A percentile compares a stretch with the other conserved stretches of the same genome.
Evolutionary conservation across 2,888 invertebrate species (phyloP).

Genomic region (Leuctra nigra): DNA sequence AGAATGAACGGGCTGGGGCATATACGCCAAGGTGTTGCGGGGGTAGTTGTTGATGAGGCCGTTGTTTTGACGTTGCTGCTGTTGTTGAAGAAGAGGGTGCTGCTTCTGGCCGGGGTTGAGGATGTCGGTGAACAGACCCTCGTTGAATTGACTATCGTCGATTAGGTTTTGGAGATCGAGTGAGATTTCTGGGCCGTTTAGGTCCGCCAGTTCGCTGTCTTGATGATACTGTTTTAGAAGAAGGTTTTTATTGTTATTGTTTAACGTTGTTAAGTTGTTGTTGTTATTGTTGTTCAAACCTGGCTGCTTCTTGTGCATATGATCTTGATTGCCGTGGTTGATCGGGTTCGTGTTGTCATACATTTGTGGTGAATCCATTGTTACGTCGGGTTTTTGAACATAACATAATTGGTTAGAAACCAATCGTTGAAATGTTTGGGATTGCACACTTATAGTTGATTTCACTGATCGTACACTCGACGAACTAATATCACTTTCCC

Average conservation of each 20-base stretch:
- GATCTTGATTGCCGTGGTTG: conserved; percentile 48
- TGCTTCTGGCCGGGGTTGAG: conserved; percentile 43
- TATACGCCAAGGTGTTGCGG: conserved; percentile 74
- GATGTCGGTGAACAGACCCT: conserved; percentile 80
- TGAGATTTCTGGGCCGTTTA: conserved; percentile 88
- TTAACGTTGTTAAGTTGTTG: conserved; percentile 25
- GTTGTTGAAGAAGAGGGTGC: conserved; percentile 29
- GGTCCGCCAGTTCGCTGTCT: conserved; percentile 71
- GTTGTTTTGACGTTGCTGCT: conserved; percentile 32
- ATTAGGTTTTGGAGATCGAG: conserved; percentile 88
- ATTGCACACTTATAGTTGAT: not conserved
- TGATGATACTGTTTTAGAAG: conserved; percentile 58
- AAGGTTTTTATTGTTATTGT: conserved; percentile 36
- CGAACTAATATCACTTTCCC: conserved; percentile 23
- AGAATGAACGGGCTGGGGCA: conserved; percentile 88
- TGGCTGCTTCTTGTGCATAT: conserved; percentile 40
- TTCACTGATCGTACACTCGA: conserved; percentile 3
- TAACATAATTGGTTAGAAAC: conserved; percentile 25
- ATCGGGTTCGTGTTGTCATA: conserved; percentile 59
- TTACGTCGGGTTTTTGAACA: conserved; percentile 20
- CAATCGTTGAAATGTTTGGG: not conserved
- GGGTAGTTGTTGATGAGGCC: conserved; percentile 44
- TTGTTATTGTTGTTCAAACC: conserved; percentile 36
- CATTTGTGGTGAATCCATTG: conserved; percentile 81
- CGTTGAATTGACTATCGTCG: conserved; percentile 82